These are phyloP conservation scores for Lanistes nyassanus DNA, from an alignment of 1,140 invertebrate genomes.

Conservation along the genomic window DNA sequence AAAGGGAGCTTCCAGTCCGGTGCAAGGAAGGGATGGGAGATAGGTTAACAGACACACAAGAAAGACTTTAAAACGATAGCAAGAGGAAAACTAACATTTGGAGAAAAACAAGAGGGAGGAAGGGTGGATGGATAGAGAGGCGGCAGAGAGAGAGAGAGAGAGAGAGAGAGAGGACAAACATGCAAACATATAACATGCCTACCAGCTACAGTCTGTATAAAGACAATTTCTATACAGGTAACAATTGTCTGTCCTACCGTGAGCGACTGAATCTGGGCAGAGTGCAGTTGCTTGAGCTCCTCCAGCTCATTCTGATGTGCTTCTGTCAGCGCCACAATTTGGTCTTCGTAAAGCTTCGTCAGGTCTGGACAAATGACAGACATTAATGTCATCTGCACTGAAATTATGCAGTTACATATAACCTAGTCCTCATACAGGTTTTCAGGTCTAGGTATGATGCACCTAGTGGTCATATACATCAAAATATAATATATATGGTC, in stretches of 20 bases:
- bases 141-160: too few relatives aligned
- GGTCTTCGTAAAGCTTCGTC: constrained; percentile 40
- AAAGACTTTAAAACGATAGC: background rate
- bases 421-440: too few relatives aligned
- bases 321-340: constrained; percentile 38
- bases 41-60: background rate
- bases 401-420: background rate
- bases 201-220: too few relatives aligned
- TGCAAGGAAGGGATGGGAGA: constrained; percentile 25
- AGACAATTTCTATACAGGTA: too few relatives aligned
- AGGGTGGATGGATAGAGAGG: constrained; percentile 1
- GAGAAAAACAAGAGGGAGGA: constrained; percentile 4
- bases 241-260: constrained; percentile 36
- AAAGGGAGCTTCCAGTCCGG: too few relatives aligned
- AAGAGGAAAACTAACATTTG: background rate
- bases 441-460: too few relatives aligned
- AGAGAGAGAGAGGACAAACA: constrained; percentile 10
- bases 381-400: constrained; percentile 1
- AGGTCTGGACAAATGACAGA: constrained; percentile 37
- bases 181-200: constrained; percentile 7
- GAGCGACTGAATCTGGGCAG: constrained; percentile 41
- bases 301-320: constrained; percentile 49
- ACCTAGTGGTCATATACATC: too few relatives aligned
- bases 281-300: constrained; percentile 45
- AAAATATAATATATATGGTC: too few relatives aligned